Percentiles rank a stretch among this genome's conserved stretches.
Conservation (phyloP, 2,797 vertebrate species). For the Anas bernieri region DNA sequence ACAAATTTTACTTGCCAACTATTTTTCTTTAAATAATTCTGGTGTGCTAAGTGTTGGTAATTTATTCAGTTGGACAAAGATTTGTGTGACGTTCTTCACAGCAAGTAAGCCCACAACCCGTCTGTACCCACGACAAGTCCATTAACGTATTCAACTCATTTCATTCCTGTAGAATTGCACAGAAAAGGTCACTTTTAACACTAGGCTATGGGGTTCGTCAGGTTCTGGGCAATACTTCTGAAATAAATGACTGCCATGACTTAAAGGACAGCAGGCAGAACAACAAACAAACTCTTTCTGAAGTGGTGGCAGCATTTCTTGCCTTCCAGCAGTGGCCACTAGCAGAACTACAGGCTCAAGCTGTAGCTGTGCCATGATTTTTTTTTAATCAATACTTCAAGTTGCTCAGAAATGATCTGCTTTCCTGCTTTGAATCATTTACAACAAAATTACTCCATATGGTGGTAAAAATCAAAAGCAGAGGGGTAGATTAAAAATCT, state of each 20-base stretch:
- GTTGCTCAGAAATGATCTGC: constrained; percentile 13
- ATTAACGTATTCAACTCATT: background rate
- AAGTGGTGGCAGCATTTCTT: background rate
- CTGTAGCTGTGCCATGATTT: background rate
- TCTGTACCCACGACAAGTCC: background rate
- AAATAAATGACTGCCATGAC: background rate
- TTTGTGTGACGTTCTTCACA: background rate
- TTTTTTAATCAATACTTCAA: background rate
- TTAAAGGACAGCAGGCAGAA: background rate
- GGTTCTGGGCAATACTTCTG: background rate
- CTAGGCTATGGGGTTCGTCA: background rate
- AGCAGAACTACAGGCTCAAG: background rate
- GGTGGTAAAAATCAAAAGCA: background rate
- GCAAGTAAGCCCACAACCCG: background rate
- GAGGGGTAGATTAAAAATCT: background rate
- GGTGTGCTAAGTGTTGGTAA: background rate
- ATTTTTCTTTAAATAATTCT: background rate
- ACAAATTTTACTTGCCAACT: background rate
- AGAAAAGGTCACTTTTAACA: background rate
- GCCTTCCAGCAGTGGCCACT: background rate
- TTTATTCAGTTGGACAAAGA: background rate
- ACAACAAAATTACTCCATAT: background rate
- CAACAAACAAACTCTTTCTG: background rate
- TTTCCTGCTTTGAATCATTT: constrained; percentile 15
- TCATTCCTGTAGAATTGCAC: background rate